A percentile compares a stretch with the other conserved stretches of the same genome.
These are phyloP conservation scores for Pegoplata infirma DNA, from an alignment of 2,888 invertebrate genomes.

Conservation along the genomic window DNA sequence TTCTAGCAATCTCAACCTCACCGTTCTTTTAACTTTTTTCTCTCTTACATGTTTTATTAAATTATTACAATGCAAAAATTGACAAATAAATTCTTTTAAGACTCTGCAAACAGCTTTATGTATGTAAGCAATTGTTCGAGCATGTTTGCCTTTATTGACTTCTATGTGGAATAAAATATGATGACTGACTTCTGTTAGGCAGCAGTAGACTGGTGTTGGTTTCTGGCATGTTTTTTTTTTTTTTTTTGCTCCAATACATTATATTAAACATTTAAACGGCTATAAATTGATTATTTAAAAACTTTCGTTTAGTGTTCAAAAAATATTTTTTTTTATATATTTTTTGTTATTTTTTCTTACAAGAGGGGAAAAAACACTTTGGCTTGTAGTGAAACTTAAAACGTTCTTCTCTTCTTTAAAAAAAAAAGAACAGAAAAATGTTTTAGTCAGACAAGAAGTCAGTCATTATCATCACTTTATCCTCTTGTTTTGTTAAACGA, in stretches of 20 bases:
- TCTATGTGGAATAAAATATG: slow-evolving; percentile 1
- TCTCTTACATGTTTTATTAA: no score
- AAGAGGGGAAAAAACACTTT: not conserved
- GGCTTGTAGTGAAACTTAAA: slow-evolving; percentile 12
- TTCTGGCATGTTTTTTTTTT: not conserved
- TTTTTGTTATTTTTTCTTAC: not conserved
- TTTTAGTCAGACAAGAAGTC: slow-evolving; percentile 18
- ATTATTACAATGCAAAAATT: no score
- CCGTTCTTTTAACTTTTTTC: no score
- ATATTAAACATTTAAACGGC: slow-evolving; percentile 52
- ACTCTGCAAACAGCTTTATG: no score
- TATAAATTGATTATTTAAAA: slow-evolving; percentile 56
- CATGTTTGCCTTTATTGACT: slow-evolving; percentile 48
- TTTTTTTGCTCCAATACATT: slow-evolving; percentile 32
- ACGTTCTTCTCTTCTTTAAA: not conserved
- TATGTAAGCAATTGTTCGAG: no score
- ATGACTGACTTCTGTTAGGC: slow-evolving; percentile 45
- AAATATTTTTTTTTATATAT: no score
- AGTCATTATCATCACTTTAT: slow-evolving; percentile 49
- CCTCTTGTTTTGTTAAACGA: not conserved
- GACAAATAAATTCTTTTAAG: no score
- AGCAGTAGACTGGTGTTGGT: slow-evolving; percentile 32
- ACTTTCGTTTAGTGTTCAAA: slow-evolving; percentile 12
- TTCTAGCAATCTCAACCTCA: no score
- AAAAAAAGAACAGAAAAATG: not conserved